Evolutionary conservation across 2,888 invertebrate species (phyloP), one percentile per base, ranked within the genome.

Genomic region (Phorcus lineatus): DNA sequence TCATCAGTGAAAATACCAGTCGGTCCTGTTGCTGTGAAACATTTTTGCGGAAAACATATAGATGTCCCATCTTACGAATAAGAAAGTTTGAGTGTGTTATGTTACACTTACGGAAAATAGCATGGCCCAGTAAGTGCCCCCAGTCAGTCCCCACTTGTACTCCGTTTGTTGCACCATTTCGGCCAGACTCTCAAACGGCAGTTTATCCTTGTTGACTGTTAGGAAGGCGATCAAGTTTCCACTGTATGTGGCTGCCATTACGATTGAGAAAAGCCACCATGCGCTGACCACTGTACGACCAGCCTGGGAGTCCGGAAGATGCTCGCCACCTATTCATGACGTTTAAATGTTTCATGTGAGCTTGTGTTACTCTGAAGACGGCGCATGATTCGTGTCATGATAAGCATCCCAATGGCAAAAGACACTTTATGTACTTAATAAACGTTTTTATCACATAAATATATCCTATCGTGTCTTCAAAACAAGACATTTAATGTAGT

Each of bases 191-290:
- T 88, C 81, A 77, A 91, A 91, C 0, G 91, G 91, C 2, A 86
- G 84, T 74, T 81, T 86, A 47, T 88, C 87, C 24, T 86, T 86
- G 53, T 85, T 84, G 3, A 91, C 90, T 11, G 91, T 89, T 2
- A 91, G 86, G 83, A 90, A 91, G 19, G 91, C 91, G 31, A 91
- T 90, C 7, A 91, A 88, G 80, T 91, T 91, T 0, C 91, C 91
- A 19, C 91, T 88, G 83, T 91, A 91, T 0, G 89, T 91, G 9
- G 89, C 90, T 1, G 88, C 89, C 36, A 91, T 84, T 0, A 90
- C 86, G 19, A 91, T 88, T 17, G 86, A 86, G 67, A 90, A 89
- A 16, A 90, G 66, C 87, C 89, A 88, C 87, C 88, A 90, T 67
- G 85, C 87, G 19, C 88, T 87, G 36, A 89, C 82, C 74, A 90